A percentile compares a stretch with the other conserved stretches of the same genome.
Conservation (phyloP, 2,888 invertebrate genomes). For the Mesoligia furuncula region DNA sequence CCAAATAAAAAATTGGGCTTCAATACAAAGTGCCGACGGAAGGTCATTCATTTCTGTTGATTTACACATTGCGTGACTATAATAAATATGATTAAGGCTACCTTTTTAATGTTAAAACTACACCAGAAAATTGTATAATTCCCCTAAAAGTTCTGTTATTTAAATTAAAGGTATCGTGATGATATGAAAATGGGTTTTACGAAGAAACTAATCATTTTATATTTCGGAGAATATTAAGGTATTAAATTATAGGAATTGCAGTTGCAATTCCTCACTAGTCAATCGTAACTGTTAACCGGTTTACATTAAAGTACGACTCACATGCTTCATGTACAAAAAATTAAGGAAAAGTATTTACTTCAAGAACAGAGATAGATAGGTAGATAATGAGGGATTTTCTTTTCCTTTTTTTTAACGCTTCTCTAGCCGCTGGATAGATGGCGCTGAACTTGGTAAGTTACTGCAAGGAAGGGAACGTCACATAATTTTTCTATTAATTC, state of each 20-base stretch:
- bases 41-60: conserved; percentile 54
- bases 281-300: neutral
- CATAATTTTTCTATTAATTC: too few species aligned
- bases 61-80: conserved; percentile 59
- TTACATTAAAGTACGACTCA: neutral
- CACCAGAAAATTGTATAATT: conserved; percentile 60
- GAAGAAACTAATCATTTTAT: conserved; percentile 12
- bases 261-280: neutral
- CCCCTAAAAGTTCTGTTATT: conserved; percentile 44
- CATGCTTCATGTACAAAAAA: neutral
- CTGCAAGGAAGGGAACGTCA: too few species aligned
- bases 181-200: conserved; percentile 36
- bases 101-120: conserved; percentile 51
- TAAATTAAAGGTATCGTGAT: conserved; percentile 48
- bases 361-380: neutral
- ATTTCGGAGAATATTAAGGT: conserved; percentile 4
- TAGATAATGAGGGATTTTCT: too few species aligned
- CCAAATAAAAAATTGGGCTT: conserved; percentile 32
- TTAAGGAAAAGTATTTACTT: neutral
- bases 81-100: conserved; percentile 62
- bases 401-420: too few species aligned
- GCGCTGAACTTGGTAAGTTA: too few species aligned
- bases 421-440: too few species aligned
- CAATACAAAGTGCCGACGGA: conserved; percentile 35
- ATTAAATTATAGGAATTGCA: neutral